Conservation (phyloP, 2,113 vertebrate species). For the Machaerirhynchus nigripectus region DNA sequence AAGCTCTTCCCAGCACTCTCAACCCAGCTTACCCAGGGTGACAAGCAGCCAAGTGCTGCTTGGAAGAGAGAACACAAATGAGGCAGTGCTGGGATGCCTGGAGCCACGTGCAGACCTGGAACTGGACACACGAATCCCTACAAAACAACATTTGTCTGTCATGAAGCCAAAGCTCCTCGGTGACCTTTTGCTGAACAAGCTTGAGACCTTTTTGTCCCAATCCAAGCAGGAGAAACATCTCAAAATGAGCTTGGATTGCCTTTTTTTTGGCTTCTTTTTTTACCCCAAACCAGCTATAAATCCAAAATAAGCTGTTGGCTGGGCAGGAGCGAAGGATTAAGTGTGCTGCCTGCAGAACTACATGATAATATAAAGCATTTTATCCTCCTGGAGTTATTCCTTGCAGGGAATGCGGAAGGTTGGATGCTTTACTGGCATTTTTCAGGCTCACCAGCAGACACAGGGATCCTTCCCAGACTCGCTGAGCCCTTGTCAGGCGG, state of each 20-base stretch:
- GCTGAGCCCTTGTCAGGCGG: not conserved
- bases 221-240: not conserved
- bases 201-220: not conserved
- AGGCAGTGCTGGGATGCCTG: not conserved
- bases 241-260: not conserved
- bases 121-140: not conserved
- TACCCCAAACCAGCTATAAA: not conserved
- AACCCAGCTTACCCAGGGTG: not conserved
- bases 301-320: not conserved
- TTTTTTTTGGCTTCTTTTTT: not conserved
- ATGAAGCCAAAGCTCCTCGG: not conserved
- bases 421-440: not conserved
- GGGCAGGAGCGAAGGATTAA: not conserved
- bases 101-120: not conserved
- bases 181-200: not conserved
- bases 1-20: not conserved
- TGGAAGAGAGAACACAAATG: not conserved
- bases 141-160: not conserved
- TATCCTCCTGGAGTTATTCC: not conserved
- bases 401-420: not conserved
- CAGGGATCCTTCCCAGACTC: not conserved
- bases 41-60: not conserved
- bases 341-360: not conserved
- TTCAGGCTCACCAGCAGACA: not conserved
- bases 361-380: rapidly evolving